These are phyloP conservation scores for Neosalanx taihuensis DNA, from an alignment of 2,797 vertebrate genomes.

Conservation along the genomic window DNA sequence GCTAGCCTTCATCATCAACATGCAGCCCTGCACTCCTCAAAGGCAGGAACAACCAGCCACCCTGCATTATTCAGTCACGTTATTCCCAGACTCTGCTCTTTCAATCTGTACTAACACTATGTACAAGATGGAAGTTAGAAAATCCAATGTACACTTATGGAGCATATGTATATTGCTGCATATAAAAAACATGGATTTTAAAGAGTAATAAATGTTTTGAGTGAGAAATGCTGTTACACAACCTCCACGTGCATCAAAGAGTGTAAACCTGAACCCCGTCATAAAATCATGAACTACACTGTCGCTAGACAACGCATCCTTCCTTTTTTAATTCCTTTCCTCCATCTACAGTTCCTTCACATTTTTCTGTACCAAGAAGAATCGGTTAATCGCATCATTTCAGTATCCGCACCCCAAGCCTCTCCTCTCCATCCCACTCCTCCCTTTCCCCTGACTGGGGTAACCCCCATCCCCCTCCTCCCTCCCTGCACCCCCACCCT, in stretches of 20 bases:
- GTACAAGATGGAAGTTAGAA: background rate
- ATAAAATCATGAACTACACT: no score
- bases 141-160: background rate
- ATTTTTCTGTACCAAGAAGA: background rate
- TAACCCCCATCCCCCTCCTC: slow-evolving; percentile 15
- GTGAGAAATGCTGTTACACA: background rate
- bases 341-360: slow-evolving; percentile 26
- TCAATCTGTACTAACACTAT: background rate
- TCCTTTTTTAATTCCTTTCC: background rate
- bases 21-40: background rate
- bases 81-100: background rate
- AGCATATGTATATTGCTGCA: background rate
- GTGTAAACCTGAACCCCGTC: background rate
- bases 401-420: slow-evolving; percentile 6
- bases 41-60: background rate
- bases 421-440: background rate
- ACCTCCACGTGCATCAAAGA: background rate
- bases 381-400: no score
- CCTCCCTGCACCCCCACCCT: slow-evolving; percentile 2
- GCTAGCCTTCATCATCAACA: background rate
- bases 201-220: background rate
- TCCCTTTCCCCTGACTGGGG: background rate
- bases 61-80: background rate
- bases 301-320: background rate
- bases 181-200: background rate